These are phyloP conservation scores for Antheraea pernyi DNA, from an alignment of 1,140 invertebrate species.

Conservation along the genomic window DNA sequence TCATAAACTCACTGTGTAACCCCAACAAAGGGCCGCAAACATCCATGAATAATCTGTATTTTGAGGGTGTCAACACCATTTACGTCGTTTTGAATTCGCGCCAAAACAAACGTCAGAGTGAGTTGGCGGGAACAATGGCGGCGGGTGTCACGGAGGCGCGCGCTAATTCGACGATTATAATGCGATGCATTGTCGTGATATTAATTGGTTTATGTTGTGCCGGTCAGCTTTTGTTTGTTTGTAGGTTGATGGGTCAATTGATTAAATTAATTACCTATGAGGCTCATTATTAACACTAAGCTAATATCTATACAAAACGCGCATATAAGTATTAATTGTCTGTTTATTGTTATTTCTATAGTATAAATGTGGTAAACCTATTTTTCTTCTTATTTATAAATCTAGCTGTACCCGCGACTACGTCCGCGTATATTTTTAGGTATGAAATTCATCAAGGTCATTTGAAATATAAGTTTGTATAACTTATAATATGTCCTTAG, in stretches of 20 bases:
- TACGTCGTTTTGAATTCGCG: conserved; percentile 58
- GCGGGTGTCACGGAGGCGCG: conserved; percentile 32
- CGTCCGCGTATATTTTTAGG: too few species aligned
- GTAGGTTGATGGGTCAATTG: conserved; percentile 7
- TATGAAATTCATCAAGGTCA: too few species aligned
- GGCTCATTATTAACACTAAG: background rate
- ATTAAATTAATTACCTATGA: background rate
- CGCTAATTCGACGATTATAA: conserved; percentile 54
- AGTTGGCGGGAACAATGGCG: conserved; percentile 54
- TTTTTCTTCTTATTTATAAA: too few species aligned
- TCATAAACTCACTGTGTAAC: conserved; percentile 70
- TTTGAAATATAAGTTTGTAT: too few species aligned
- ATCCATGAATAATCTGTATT: conserved; percentile 77
- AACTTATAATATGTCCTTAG: too few species aligned
- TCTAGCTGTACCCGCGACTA: too few species aligned
- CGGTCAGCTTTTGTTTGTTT: conserved; percentile 6
- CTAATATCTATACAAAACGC: background rate
- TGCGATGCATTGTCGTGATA: conserved; percentile 48
- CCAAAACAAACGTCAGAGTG: conserved; percentile 70
- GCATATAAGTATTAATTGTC: too few species aligned
- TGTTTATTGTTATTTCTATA: too few species aligned
- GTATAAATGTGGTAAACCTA: too few species aligned
- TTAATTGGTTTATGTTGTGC: conserved; percentile 45
- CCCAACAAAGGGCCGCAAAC: conserved; percentile 68
- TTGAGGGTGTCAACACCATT: conserved; percentile 75